Conservation (phyloP, 2,797 vertebrate genomes). For the Pelochelys cantorii region DNA sequence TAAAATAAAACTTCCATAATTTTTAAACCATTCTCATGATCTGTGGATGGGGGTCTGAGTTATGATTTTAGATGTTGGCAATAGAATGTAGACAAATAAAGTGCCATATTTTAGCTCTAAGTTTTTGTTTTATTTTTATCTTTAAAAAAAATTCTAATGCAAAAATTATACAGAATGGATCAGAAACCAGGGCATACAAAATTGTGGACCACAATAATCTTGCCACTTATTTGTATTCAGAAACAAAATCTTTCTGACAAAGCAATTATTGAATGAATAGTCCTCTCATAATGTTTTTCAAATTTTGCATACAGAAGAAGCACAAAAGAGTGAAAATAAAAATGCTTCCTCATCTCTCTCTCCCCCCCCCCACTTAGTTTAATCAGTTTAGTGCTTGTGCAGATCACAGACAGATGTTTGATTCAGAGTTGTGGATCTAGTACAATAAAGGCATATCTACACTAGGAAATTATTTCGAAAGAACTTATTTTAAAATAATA, state of each 20-base stretch:
- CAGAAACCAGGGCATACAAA: constrained; percentile 26
- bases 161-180: constrained; percentile 46
- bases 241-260: constrained; percentile 49
- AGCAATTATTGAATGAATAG: constrained; percentile 50
- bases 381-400: background rate
- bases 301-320: constrained; percentile 54
- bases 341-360: constrained; percentile 53
- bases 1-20: constrained; percentile 5
- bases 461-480: no score
- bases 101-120: background rate
- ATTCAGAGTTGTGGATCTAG: background rate
- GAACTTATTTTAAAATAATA: no score
- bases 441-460: background rate
- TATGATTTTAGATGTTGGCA: background rate
- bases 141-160: background rate
- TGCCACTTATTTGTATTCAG: constrained; percentile 59
- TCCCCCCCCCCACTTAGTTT: background rate
- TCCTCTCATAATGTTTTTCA: constrained; percentile 69
- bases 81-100: background rate
- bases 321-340: constrained; percentile 29
- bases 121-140: constrained; percentile 4
- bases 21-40: constrained; percentile 40
- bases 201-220: constrained; percentile 24
- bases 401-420: background rate
- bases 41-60: background rate